Conservation (phyloP, 2,888 invertebrate genomes). For the Heliconius hortense region DNA sequence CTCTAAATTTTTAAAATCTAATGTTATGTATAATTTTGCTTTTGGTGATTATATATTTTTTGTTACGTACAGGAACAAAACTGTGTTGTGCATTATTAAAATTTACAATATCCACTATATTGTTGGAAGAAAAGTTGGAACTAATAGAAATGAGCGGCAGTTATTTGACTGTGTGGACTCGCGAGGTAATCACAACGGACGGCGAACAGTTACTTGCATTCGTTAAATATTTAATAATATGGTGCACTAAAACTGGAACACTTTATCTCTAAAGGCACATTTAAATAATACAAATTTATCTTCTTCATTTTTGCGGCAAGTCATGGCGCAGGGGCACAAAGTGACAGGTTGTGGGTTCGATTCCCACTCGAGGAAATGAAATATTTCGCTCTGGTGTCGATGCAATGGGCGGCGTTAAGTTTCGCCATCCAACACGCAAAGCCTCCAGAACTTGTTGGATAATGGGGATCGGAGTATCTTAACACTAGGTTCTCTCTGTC, state of each 20-base stretch:
- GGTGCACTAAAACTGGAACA: constrained; percentile 50
- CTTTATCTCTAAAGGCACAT: constrained; percentile 40
- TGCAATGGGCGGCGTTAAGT: no score
- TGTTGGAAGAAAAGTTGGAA: constrained; percentile 30
- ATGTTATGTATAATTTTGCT: background rate
- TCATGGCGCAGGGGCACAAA: no score
- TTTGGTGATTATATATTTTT: background rate
- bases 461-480: no score
- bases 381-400: no score
- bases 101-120: constrained; percentile 20
- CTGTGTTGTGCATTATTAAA: constrained; percentile 24
- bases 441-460: no score
- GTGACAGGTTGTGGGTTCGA: no score
- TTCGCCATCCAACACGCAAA: no score
- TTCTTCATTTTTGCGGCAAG: no score
- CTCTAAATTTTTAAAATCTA: background rate
- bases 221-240: constrained; percentile 68
- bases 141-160: constrained; percentile 39
- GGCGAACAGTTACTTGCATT: constrained; percentile 55
- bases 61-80: constrained; percentile 21
- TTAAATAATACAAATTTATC: background rate
- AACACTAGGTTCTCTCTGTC: no score
- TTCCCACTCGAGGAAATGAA: no score
- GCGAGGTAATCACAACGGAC: constrained; percentile 57
- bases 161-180: constrained; percentile 35